Base-by-base conservation (phyloP, 2,797 vertebrate species). In the Emys orbicularis region DNA sequence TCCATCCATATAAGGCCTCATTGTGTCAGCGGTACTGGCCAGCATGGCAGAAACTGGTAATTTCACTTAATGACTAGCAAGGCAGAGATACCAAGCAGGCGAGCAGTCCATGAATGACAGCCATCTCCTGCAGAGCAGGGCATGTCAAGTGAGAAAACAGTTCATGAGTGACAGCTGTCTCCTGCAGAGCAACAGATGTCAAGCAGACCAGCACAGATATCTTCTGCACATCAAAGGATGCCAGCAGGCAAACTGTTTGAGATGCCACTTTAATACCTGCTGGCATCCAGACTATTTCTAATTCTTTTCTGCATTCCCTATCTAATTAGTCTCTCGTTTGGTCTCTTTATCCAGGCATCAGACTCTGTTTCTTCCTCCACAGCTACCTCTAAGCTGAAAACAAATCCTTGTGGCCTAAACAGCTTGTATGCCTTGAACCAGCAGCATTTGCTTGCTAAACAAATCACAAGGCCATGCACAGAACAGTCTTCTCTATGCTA, bases 161-260 rank as follows among this genome's bases (percentile, higher is more conserved):
- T 65, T 96, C 88, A 80, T 90, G 86, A 96, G 47, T 87, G 94
- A 95, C 81, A 94, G 57, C 41, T 19, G 31, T 80, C 86, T 91
- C 83, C 81, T 87, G 57, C 15, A 61, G 87, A 56, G 94, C 52
- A 2, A 76, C 81, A 84, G n/a, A 54, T 61, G 47, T 83, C n/a
- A 84, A 53, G 49, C 31, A 41, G 68, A n/a, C n/a, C 21, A 72
- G 37, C 11, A 81, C n/a, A 84, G 77, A 53, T 65, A 53, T 53
- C 53, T 65, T 23, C 80, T 81, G 50, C 79, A 72, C 37, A 37
- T 54, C 25, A 80, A 3, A 82, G 59, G 61, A 83, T 84, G 68
- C 27, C 85, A 91, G 52, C 53, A 93, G 47, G 92, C 1, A 23
- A 95, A 56, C n/a, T 52, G 49, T 91, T 82, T 90, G 56, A 94